phyloP scores from a whole-genome alignment of 2,797 vertebrate species.

The Etheostoma nigrum region DNA sequence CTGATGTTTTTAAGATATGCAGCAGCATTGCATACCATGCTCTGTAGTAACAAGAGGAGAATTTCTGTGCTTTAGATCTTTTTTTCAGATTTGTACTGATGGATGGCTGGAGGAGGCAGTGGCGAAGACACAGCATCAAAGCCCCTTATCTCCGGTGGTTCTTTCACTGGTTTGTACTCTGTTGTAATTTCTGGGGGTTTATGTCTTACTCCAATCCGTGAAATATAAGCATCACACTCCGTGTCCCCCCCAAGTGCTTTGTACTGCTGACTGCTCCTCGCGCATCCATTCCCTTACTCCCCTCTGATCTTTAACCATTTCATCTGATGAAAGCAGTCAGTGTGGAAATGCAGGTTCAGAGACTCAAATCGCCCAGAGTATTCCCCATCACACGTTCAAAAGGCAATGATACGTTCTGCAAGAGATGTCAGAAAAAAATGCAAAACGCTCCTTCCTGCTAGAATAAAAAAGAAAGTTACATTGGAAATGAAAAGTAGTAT shows the following conservation, averaged over 20 bases:
- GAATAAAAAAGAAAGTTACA: constrained; percentile 23
- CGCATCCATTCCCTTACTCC: constrained; percentile 28
- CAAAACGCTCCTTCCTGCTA: constrained; percentile 33
- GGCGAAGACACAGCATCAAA: constrained; percentile 73
- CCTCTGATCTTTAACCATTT: constrained; percentile 65
- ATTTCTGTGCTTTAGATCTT: constrained; percentile 52
- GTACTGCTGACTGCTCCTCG: neutral
- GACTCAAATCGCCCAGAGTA: constrained; percentile 24
- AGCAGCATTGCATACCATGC: neutral
- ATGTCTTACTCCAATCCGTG: constrained; percentile 66
- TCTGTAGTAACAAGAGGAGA: constrained; percentile 47
- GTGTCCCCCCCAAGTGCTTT: constrained; percentile 48
- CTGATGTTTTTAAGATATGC: neutral
- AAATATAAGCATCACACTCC: constrained; percentile 65
- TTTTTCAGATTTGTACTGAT: constrained; percentile 67
- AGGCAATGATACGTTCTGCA: constrained; percentile 32
- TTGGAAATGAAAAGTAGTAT: constrained; percentile 12
- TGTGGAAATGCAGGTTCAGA: constrained; percentile 50
- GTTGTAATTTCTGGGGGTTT: constrained; percentile 72
- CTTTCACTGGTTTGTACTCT: constrained; percentile 59
- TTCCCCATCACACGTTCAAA: constrained; percentile 22
- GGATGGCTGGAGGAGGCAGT: constrained; percentile 66
- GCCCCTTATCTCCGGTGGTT: constrained; percentile 69
- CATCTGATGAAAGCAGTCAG: constrained; percentile 61
- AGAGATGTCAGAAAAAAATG: constrained; percentile 37